These are phyloP conservation scores for Cololabis saira DNA, from an alignment of 2,113 vertebrate species.

Conservation along the genomic window DNA sequence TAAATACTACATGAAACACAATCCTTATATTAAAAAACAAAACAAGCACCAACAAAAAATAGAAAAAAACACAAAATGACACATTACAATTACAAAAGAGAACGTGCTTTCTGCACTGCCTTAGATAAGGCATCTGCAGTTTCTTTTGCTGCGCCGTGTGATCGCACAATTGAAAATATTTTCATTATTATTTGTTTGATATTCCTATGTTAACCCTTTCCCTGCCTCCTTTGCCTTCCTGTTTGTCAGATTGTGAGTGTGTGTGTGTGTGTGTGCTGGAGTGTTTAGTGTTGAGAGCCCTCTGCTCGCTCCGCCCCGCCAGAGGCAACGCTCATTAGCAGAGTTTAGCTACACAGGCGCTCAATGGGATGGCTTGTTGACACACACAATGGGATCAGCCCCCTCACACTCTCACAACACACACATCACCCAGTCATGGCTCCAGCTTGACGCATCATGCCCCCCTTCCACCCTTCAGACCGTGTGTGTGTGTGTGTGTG, in stretches of 20 bases:
- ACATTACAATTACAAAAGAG: too few species aligned
- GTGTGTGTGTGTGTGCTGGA: conserved; percentile 48
- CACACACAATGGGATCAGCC: conserved; percentile 76
- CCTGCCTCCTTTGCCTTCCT: background rate
- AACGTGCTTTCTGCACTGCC: too few species aligned
- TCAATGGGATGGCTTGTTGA: conserved; percentile 81
- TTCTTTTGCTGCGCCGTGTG: too few species aligned
- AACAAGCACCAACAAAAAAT: too few species aligned
- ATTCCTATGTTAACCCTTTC: background rate
- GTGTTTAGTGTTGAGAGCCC: conserved; percentile 65
- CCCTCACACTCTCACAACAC: conserved; percentile 62
- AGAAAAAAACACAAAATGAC: too few species aligned
- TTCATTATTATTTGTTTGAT: too few species aligned
- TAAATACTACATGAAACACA: too few species aligned
- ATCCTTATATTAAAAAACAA: too few species aligned
- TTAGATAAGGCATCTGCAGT: too few species aligned
- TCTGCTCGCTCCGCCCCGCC: conserved; percentile 61
- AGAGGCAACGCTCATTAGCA: conserved; percentile 82
- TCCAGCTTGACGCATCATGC: conserved; percentile 81
- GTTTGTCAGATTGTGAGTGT: background rate
- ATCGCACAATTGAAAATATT: too few species aligned
- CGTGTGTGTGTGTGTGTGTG: conserved; percentile 48
- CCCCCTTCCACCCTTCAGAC: conserved; percentile 61
- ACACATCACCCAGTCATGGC: conserved; percentile 69
- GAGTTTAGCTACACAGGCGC: conserved; percentile 79